A percentile compares a stretch with the other conserved stretches of the same genome.
Evolutionary conservation across 2,113 vertebrate species (phyloP).

Genomic region (Colistium nudipinnis): DNA sequence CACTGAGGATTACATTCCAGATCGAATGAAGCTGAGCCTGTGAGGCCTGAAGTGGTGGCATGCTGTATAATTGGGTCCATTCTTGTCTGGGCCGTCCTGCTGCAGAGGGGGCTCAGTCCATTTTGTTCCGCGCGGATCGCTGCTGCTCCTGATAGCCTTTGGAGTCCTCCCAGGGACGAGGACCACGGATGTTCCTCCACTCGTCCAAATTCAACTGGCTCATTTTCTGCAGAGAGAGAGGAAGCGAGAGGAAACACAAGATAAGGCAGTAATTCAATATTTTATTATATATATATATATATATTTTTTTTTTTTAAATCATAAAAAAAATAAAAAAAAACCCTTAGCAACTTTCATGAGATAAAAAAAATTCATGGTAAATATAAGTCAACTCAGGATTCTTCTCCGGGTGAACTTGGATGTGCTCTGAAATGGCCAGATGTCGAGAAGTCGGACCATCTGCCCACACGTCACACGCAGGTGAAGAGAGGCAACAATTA

Average conservation of each 20-base stretch:
- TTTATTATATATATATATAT: too few relatives aligned
- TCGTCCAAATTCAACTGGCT: constrained; percentile 81
- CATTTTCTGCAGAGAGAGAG: constrained; percentile 84
- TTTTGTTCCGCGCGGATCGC: constrained; percentile 42
- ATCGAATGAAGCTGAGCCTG: not conserved
- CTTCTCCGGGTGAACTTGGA: not conserved
- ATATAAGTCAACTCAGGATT: not conserved
- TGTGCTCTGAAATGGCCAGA: not conserved
- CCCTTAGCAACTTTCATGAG: not conserved
- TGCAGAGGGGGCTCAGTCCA: constrained; percentile 15
- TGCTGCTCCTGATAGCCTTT: constrained; percentile 85
- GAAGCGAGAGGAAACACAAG: not conserved
- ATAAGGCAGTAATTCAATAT: not conserved
- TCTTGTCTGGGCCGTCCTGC: not conserved
- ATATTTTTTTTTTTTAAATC: too few relatives aligned
- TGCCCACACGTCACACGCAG: not conserved
- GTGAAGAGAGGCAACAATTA: not conserved
- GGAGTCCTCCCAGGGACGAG: constrained; percentile 93
- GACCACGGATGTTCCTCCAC: constrained; percentile 97
- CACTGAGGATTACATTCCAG: constrained; percentile 1
- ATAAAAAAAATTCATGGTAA: not conserved
- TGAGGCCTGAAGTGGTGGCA: not conserved
- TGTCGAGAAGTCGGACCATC: constrained; percentile 4
- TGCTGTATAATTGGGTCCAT: not conserved
- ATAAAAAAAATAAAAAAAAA: not conserved